These are phyloP conservation scores for Pundamilia nyererei DNA, from an alignment of 2,113 vertebrate species.

Conservation along the genomic window DNA sequence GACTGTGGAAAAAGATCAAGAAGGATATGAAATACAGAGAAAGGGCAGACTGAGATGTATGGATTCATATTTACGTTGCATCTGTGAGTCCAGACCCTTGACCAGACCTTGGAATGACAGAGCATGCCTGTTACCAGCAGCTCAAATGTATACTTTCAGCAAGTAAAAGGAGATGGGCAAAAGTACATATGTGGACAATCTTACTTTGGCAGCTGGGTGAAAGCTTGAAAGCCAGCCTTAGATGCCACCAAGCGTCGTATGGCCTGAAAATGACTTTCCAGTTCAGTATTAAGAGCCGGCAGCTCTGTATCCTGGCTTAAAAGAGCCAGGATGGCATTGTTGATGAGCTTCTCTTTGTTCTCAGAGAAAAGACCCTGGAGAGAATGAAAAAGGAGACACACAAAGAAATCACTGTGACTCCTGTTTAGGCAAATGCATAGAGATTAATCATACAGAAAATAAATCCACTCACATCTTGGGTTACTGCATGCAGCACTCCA, in stretches of 20 bases:
- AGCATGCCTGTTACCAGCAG: conserved; percentile 62
- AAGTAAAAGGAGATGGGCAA: neutral
- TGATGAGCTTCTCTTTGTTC: conserved; percentile 99
- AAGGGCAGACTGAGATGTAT: conserved; percentile 68
- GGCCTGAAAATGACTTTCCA: conserved; percentile 98
- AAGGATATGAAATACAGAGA: conserved; percentile 5
- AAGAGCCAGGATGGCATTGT: conserved; percentile 92
- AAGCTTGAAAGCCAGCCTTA: conserved; percentile 97
- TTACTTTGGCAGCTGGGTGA: conserved; percentile 97
- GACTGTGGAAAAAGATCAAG: neutral
- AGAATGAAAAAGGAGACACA: neutral
- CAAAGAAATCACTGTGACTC: neutral
- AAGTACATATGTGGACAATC: neutral
- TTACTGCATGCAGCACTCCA: conserved; percentile 95
- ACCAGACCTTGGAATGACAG: conserved; percentile 74
- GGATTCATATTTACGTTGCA: conserved; percentile 74
- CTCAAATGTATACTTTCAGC: conserved; percentile 9
- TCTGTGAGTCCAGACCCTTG: conserved; percentile 69
- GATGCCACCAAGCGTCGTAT: conserved; percentile 93
- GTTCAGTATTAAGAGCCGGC: conserved; percentile 82
- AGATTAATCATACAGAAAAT: neutral
- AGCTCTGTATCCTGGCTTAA: conserved; percentile 88
- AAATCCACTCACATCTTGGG: conserved; percentile 88
- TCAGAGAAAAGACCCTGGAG: conserved; percentile 94
- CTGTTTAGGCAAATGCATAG: neutral